Evolutionary conservation across 2,888 invertebrate species (phyloP).

Genomic region (Agonopterix subpropinquella): DNA sequence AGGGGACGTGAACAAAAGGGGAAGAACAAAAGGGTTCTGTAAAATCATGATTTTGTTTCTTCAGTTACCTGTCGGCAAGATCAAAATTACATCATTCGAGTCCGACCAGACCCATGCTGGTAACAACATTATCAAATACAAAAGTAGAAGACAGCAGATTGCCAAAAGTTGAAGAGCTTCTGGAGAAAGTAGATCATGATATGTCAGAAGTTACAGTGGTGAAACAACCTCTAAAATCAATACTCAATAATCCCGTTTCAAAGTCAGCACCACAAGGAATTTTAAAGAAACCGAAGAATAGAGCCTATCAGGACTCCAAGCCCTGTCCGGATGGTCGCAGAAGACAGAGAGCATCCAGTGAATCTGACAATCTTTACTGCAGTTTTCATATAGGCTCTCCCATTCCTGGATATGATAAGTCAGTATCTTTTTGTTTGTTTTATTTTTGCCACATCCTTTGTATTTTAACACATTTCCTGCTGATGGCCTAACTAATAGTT

Average conservation of each 20-base stretch:
- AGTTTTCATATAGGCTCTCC: conserved; percentile 44
- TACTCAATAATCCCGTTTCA: conserved; percentile 60
- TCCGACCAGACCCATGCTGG: conserved; percentile 51
- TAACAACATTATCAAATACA: conserved; percentile 56
- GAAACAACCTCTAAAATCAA: conserved; percentile 65
- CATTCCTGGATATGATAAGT: conserved; percentile 58
- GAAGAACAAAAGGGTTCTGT: neutral
- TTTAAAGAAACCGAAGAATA: conserved; percentile 61
- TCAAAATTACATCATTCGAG: conserved; percentile 52
- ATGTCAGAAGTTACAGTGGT: conserved; percentile 52
- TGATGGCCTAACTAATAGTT: too few species aligned
- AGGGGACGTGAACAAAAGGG: too few species aligned
- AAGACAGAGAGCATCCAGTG: conserved; percentile 65
- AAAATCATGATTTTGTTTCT: neutral
- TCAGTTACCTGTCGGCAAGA: conserved; percentile 30
- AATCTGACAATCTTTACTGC: conserved; percentile 62
- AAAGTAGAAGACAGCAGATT: conserved; percentile 56
- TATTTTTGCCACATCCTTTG: too few species aligned
- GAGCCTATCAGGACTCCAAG: conserved; percentile 43
- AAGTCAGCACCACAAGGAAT: conserved; percentile 59
- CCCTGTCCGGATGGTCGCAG: conserved; percentile 48
- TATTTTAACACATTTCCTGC: too few species aligned
- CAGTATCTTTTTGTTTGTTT: conserved; percentile 14
- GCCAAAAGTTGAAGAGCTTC: conserved; percentile 65
- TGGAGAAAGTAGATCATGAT: conserved; percentile 62